Conservation (phyloP, 1,140 invertebrate species). For the Subanguina moxae region DNA sequence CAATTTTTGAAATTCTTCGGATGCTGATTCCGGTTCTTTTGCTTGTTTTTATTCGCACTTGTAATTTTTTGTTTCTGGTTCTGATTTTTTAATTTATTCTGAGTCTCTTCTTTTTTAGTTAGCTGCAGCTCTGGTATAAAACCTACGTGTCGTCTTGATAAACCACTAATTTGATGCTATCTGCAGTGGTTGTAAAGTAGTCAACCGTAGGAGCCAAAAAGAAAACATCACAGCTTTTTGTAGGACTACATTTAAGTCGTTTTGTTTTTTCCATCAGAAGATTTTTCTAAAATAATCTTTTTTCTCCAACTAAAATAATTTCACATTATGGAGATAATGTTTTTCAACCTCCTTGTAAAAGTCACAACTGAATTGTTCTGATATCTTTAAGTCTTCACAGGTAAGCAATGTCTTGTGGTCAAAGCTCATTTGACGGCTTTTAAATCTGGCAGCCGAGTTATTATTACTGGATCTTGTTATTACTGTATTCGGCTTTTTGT, state of each 20-base stretch:
- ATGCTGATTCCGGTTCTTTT: too few relatives aligned
- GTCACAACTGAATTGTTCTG: slow-evolving; percentile 1
- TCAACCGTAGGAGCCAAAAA: slow-evolving; percentile 39
- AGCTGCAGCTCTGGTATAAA: background rate
- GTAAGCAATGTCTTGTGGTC: slow-evolving; percentile 22
- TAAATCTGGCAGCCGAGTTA: background rate
- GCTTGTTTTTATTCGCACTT: too few relatives aligned
- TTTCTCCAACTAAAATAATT: background rate
- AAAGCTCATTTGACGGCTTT: background rate
- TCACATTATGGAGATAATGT: background rate
- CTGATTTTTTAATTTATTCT: too few relatives aligned
- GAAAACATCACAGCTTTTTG: slow-evolving; percentile 26
- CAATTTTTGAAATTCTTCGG: too few relatives aligned
- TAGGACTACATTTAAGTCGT: background rate
- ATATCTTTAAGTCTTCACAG: slow-evolving; percentile 21
- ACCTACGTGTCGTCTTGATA: slow-evolving; percentile 38
- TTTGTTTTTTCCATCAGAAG: slow-evolving; percentile 9
- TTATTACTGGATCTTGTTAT: background rate
- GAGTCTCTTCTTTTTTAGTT: too few relatives aligned
- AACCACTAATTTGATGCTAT: slow-evolving; percentile 43
- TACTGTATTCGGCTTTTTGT: background rate
- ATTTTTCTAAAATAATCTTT: background rate
- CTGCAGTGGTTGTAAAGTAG: slow-evolving; percentile 38
- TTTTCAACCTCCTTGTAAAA: slow-evolving; percentile 33
- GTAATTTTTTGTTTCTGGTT: too few relatives aligned